Conservation (phyloP, 2,888 invertebrate genomes). For the Lycophotia porphyrea region DNA sequence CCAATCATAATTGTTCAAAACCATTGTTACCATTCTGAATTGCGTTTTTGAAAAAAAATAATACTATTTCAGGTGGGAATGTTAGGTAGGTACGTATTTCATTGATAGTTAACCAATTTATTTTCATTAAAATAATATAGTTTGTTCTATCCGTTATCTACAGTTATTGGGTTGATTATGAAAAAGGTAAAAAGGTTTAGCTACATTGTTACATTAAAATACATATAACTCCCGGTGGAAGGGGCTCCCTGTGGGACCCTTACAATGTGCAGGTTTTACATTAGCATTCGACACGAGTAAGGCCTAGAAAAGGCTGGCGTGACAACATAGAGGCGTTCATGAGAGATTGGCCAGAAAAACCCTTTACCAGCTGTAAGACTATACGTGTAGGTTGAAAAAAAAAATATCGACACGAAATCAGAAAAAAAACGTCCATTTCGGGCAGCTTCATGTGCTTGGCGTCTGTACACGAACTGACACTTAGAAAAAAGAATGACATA, state of each 20-base stretch:
- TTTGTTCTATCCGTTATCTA: neutral
- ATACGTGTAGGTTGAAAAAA: neutral
- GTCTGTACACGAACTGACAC: no score
- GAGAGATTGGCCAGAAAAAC: neutral
- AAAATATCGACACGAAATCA: no score
- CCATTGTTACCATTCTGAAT: conserved; percentile 60
- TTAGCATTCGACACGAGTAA: neutral
- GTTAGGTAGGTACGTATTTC: conserved; percentile 18
- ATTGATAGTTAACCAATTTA: conserved; percentile 55
- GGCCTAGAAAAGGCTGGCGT: neutral
- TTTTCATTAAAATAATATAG: conserved; percentile 5
- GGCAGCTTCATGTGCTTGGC: no score
- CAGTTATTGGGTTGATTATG: neutral
- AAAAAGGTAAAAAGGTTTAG: neutral
- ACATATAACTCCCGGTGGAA: conserved; percentile 14
- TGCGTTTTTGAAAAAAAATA: conserved; percentile 40
- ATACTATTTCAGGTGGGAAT: conserved; percentile 45
- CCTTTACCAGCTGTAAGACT: neutral
- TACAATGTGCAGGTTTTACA: neutral
- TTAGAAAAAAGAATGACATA: no score
- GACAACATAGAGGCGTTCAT: neutral
- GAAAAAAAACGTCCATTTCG: no score
- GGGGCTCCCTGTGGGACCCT: neutral
- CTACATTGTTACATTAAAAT: neutral
- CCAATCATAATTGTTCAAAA: conserved; percentile 66